A percentile compares a stretch with the other conserved stretches of the same genome.
These are phyloP conservation scores for Montipora sp. DNA, from an alignment of 64 coral and sea anemone species.

Conservation along the genomic window DNA sequence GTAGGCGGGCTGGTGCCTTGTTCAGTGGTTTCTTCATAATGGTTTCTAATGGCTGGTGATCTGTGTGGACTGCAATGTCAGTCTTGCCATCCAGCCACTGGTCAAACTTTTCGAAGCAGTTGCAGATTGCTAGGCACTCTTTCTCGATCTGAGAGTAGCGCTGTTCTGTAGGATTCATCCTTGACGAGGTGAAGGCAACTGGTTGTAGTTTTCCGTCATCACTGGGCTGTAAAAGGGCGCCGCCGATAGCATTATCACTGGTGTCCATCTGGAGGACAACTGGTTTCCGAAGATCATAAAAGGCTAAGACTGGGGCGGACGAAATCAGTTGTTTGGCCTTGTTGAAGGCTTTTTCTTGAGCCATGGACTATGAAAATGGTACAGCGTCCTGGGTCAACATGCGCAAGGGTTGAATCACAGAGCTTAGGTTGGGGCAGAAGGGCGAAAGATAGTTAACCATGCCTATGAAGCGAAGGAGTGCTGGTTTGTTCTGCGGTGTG, in stretches of 20 bases:
- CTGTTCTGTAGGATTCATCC: too few relatives aligned
- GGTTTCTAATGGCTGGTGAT: too few relatives aligned
- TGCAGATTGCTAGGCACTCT: background rate
- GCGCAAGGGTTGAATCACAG: slow-evolving; percentile 13
- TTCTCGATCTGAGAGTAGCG: too few relatives aligned
- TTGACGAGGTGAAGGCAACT: too few relatives aligned
- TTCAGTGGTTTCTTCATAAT: too few relatives aligned
- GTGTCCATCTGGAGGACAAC: slow-evolving; percentile 35
- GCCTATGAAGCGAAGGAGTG: slow-evolving; percentile 47
- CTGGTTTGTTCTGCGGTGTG: slow-evolving; percentile 40
- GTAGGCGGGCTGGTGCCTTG: too few relatives aligned
- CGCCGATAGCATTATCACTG: slow-evolving; percentile 30
- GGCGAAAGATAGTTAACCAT: background rate
- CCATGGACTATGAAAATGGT: too few relatives aligned
- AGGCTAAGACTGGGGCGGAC: slow-evolving; percentile 46
- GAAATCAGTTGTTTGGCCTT: slow-evolving; percentile 60
- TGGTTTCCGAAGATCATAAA: slow-evolving; percentile 54
- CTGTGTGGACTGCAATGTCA: slow-evolving; percentile 49
- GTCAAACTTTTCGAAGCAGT: slow-evolving; percentile 77
- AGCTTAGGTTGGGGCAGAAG: slow-evolving; percentile 41
- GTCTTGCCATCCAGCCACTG: slow-evolving; percentile 6
- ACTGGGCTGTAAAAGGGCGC: slow-evolving; percentile 46
- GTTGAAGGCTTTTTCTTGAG: too few relatives aligned
- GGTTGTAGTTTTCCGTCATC: slow-evolving; percentile 33
- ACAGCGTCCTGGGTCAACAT: too few relatives aligned